Evolutionary conservation across 2,888 invertebrate genomes (phyloP), one percentile per base, ranked within the genome.

Genomic region (Anodontia alba): DNA sequence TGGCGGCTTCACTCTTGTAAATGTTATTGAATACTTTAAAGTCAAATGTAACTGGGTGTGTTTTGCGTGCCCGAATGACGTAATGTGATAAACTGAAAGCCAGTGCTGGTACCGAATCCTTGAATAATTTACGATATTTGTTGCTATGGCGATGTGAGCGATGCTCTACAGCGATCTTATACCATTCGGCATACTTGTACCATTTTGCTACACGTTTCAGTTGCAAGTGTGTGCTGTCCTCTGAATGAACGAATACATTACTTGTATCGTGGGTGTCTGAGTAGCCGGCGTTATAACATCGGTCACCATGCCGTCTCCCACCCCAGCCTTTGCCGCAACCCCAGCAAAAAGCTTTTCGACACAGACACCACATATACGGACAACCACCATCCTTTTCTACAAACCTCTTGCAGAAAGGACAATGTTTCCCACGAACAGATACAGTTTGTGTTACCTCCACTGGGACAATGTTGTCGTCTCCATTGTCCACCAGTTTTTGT

Each of bases 301-400:
- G 38, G 0, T 26, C 26, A 1, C 42, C 72, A 75, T 81, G 78
- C 1, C 17, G 1, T 46, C 1, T 29, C 20, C 3, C 5, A 15
- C 23, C 26, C 75, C 72, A 89, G 12, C 43, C 17, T 33, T 76
- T 77, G 10, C 83, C 77, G 80, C 90, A 90, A 0, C 87, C 87
- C 90, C 90, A 90, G 62, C 90, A 90, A 68, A 90, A 90, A 12
- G 26, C 23, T 1, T 76, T 57, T 8, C 83, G 78, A 75, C 90
- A 90, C 8, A 82, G 46, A 73, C 90, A 90, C 0, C 8, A 38
- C 88, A 89, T 90, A 36, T 67, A 73, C 12, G 79, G 85, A 73
- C 90, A 90, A 0, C 90, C 90, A n/a, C 87, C 89, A 36, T 83
- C 69, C 76, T 89, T 90, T 42, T 87, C 88, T 20, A 90, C 78